Base-by-base conservation (phyloP, 2,797 vertebrate species). In the Acomys russatus region DNA sequence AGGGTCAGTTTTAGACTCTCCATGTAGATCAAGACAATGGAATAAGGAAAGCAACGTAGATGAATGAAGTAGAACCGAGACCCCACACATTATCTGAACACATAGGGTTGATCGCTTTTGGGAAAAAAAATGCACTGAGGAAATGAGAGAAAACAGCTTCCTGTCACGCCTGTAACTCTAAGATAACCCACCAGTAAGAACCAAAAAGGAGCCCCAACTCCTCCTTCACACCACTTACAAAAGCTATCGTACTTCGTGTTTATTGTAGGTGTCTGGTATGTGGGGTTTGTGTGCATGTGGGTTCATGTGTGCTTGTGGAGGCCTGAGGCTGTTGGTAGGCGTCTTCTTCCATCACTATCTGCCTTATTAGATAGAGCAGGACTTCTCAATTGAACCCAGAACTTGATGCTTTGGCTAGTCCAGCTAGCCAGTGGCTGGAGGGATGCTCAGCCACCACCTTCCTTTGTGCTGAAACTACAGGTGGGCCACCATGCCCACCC, bases 101-200 rank as follows among this genome's bases (percentile, higher is more conserved):
- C 22, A 66, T 18, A 66, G 25, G 8, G 79, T 79, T 11, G 85
- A 73, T 25, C 68, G 49, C 28, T 56, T 56, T 92, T 94, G 30
- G 76, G 63, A n/a, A n/a, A 44, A 44, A 44, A 95, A 70, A 70
- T 33, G 20, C 44, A 2, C 79, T 63, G 87, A 89, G 38, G 22
- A 78, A 66, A 85, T 88, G 92, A 79, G 77, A 20, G 25, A 92
- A 92, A 78, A 54, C 23, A 84, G 64, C 18, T 74, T 83, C 90
- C 88, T 71, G 61, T 7, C 14, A 28, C 33, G 3, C 22, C 14
- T 87, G 4, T 10, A 71, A 71, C 14, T 18, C 12, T 38, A 7
- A n/a, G 2, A 23, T 33, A 68, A 14, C 6, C 6, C 51, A 35
- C 35, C 8, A 3, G 4, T 30, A 84, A 66, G 22, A 54, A 56